Base-by-base conservation (phyloP, 64 coral and sea anemone species). In the Montipora cactus region DNA sequence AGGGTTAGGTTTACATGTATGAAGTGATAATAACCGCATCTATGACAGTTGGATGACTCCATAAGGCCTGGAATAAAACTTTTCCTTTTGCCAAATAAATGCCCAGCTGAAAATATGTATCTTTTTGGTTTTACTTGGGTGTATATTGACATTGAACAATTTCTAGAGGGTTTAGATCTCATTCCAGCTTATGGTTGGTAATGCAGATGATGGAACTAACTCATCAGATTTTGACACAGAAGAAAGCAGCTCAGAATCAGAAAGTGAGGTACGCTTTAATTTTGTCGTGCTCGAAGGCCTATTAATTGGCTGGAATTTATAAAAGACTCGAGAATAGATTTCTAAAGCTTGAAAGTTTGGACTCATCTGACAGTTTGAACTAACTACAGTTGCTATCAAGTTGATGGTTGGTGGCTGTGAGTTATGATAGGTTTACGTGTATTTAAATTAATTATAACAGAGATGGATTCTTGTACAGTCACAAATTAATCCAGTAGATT, bases 211-310 rank as follows among this genome's bases (percentile, higher is more conserved):
- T 20, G 67, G 8, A 70, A 62, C 58, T 44, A n/a, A 44, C 19
- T 84, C 81, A 59, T 84, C 81, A 44, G 81, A 84, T 62, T 84
- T 66, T 59, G 81, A 84, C 55, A 84, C 81, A 22, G 59, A 84
- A 44, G 81, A 84, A 44, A 62, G 13, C 66, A 84, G 81, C 81
- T 64, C 81, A 45, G 81, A 28, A 20, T 84, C 81, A 64, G 81
- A 57, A 84, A 84, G 81, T 59, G 81, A 84, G 81, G 59, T 84
- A 84, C 46, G 80, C 51, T 83, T 18, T 59, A 59, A 25, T 25
- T 25, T 25, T 25, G 25, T 19, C 16, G 52, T 49, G 51, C 21
- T 83, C 53, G 18, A 22, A 83, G 61, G n/a, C 51, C 57, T 83
- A 19, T 25, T 52, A 59, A 59, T 57, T 46, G 51, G 22, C 20